A percentile compares a stretch with the other conserved stretches of the same genome.
These are phyloP conservation scores for Actenoides lindsayi DNA, from an alignment of 2,113 vertebrate genomes.

Conservation along the genomic window DNA sequence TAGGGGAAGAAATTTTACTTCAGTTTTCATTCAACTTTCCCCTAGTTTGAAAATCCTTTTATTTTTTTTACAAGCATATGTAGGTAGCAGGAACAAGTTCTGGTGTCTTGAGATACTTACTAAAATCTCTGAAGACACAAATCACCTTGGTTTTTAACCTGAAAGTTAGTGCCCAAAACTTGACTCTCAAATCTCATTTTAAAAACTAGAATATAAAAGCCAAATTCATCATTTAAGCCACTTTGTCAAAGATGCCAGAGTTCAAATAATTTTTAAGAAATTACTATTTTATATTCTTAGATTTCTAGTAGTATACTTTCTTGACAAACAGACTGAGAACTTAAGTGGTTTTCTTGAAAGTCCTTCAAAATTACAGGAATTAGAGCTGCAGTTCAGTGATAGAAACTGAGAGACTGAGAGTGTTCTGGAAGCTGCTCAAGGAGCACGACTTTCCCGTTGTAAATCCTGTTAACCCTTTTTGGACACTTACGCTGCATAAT, in stretches of 20 bases:
- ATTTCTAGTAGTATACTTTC: neutral
- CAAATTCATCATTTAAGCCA: neutral
- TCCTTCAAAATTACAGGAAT: neutral
- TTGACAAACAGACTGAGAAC: neutral
- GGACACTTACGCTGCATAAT: fast-evolving
- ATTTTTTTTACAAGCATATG: neutral
- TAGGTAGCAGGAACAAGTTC: neutral
- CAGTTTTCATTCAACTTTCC: neutral
- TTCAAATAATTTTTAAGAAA: neutral
- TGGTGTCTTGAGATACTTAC: neutral
- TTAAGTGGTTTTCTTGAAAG: neutral
- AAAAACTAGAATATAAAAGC: neutral
- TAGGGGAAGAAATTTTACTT: neutral
- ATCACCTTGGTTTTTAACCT: neutral
- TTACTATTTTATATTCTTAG: neutral
- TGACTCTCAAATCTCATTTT: neutral
- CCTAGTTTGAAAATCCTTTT: neutral
- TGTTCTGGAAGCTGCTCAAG: neutral
- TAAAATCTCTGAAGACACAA: neutral
- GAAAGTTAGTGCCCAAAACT: neutral
- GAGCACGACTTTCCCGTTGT: neutral
- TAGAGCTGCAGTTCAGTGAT: neutral
- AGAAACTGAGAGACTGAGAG: neutral
- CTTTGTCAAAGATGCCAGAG: neutral
- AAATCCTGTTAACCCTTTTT: neutral